Conservation (phyloP, 1,140 invertebrate species). For the Bombus picipes region DNA sequence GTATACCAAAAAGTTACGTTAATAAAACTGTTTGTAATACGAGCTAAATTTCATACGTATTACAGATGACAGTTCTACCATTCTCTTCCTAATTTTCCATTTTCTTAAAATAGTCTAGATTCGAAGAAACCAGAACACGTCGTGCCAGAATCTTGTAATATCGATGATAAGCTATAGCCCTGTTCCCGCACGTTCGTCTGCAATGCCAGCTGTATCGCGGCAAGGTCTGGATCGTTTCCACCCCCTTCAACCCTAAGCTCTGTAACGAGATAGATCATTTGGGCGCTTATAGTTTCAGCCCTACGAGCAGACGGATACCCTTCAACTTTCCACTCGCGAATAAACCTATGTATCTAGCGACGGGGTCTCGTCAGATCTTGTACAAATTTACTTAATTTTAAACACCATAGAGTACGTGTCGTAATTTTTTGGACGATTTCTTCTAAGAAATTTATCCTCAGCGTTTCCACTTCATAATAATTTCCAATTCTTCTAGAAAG, state of each 20-base stretch:
- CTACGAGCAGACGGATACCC: conserved; percentile 44
- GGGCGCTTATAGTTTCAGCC: conserved; percentile 70
- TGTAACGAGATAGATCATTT: conserved; percentile 81
- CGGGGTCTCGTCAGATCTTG: background rate
- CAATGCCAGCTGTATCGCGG: conserved; percentile 74
- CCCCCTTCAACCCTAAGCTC: conserved; percentile 76
- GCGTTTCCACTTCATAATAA: too few species aligned
- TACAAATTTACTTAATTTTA: background rate
- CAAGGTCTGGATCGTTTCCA: conserved; percentile 73
- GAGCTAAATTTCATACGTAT: background rate
- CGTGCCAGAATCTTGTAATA: conserved; percentile 75
- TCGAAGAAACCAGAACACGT: conserved; percentile 45
- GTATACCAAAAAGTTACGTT: too few species aligned
- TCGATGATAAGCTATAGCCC: conserved; percentile 77
- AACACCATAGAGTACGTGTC: too few species aligned
- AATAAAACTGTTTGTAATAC: too few species aligned
- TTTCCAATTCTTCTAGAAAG: too few species aligned
- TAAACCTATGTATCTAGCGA: conserved; percentile 45
- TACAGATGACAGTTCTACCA: background rate
- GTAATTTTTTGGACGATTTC: too few species aligned
- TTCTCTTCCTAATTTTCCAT: background rate
- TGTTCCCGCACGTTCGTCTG: conserved; percentile 72
- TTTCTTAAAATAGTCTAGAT: conserved; percentile 39
- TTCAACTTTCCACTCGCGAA: conserved; percentile 61
- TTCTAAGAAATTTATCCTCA: too few species aligned